These are phyloP conservation scores for Chouioia cunea DNA, from an alignment of 2,888 invertebrate species.

Conservation along the genomic window DNA sequence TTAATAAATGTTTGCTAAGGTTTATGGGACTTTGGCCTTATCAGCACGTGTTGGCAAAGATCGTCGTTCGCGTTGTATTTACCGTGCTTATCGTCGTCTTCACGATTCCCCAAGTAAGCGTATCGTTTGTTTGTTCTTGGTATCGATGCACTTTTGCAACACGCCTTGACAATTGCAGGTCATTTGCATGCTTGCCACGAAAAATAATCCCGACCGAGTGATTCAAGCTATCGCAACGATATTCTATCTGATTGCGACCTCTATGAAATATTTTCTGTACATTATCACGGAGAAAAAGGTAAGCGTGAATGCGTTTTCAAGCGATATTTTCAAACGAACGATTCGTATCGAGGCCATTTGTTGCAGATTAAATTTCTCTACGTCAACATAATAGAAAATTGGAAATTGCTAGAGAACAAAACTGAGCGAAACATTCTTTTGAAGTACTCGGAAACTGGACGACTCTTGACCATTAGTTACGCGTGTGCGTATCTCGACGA, in stretches of 20 bases:
- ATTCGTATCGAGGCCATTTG: too few relatives aligned
- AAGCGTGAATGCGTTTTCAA: background rate
- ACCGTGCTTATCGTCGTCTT: background rate
- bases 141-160: background rate
- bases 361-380: slow-evolving; percentile 15
- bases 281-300: slow-evolving; percentile 6
- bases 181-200: background rate
- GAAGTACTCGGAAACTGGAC: slow-evolving; percentile 15
- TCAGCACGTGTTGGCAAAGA: background rate
- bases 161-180: background rate
- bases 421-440: slow-evolving; percentile 9
- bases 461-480: slow-evolving; percentile 20
- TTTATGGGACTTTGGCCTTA: slow-evolving; percentile 17
- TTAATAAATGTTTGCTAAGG: slow-evolving; percentile 5
- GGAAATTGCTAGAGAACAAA: slow-evolving; percentile 17
- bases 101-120: slow-evolving; percentile 6
- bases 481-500: background rate
- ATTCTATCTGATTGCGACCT: background rate
- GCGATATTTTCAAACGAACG: too few relatives aligned
- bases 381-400: slow-evolving; percentile 13
- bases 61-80: background rate
- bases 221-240: background rate
- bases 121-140: background rate
- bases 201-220: background rate
- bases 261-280: background rate